These are phyloP conservation scores for Zaprionus tsacasi DNA, from an alignment of 1,140 invertebrate species.

Conservation along the genomic window DNA sequence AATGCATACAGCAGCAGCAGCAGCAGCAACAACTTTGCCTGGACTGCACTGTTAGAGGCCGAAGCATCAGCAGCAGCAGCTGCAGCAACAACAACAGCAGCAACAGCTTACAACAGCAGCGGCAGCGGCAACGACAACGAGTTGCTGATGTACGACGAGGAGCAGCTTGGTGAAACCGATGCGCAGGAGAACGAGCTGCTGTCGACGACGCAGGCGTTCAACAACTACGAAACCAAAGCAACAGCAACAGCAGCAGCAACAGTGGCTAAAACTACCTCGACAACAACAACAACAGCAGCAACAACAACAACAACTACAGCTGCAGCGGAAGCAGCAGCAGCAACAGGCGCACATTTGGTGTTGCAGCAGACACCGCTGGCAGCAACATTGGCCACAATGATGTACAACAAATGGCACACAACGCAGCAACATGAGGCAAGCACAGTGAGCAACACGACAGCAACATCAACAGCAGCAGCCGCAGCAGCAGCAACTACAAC, in stretches of 20 bases:
- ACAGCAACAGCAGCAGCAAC: slow-evolving; percentile 48
- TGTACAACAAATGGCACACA: slow-evolving; percentile 58
- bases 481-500: slow-evolving; percentile 39
- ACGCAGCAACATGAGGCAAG: slow-evolving; percentile 49
- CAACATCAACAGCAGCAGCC: slow-evolving; percentile 34
- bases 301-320: slow-evolving; percentile 49
- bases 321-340: slow-evolving; percentile 25
- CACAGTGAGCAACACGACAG: slow-evolving; percentile 23
- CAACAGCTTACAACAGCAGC: slow-evolving; percentile 3
- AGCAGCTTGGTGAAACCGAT: slow-evolving; percentile 51
- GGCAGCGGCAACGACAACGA: slow-evolving; percentile 53
- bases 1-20: slow-evolving; percentile 45
- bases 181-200: slow-evolving; percentile 36
- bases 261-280: slow-evolving; percentile 46
- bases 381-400: slow-evolving; percentile 51
- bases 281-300: slow-evolving; percentile 30
- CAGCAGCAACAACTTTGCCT: slow-evolving; percentile 61
- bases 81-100: slow-evolving; percentile 23
- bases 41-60: slow-evolving; percentile 61
- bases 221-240: slow-evolving; percentile 72
- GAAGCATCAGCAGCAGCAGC: slow-evolving; percentile 51
- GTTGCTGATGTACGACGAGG: slow-evolving; percentile 62
- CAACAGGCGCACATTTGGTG: slow-evolving; percentile 55
- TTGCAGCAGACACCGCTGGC: slow-evolving; percentile 63
- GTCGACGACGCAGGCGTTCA: slow-evolving; percentile 33